Evolutionary conservation across 2,797 vertebrate species (phyloP).

Genomic region (Lerista edwardsae): DNA sequence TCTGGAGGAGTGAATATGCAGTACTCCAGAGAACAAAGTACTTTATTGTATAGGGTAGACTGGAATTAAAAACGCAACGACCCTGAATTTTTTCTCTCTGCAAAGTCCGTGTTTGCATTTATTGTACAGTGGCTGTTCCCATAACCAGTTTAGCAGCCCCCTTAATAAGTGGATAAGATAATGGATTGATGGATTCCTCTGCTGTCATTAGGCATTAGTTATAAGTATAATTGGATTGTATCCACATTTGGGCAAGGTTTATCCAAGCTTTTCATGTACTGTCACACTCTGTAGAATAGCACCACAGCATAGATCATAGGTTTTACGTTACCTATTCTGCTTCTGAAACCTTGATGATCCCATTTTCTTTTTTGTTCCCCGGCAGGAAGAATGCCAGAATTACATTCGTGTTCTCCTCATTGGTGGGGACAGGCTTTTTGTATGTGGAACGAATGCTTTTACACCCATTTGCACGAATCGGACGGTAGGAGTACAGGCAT

Average conservation of each 20-base stretch:
- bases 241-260: background rate
- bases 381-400: slow-evolving; percentile 97
- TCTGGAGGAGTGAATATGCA: background rate
- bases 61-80: background rate
- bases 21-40: background rate
- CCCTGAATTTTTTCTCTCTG: background rate
- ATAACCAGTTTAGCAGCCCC: slow-evolving; percentile 1
- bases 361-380: slow-evolving; percentile 30
- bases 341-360: background rate
- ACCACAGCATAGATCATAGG: background rate
- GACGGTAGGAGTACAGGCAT: slow-evolving; percentile 80
- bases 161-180: slow-evolving; percentile 19
- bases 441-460: slow-evolving; percentile 96
- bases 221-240: background rate
- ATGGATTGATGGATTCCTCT: background rate
- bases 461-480: slow-evolving; percentile 97
- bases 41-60: background rate
- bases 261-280: background rate
- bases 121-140: background rate
- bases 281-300: background rate
- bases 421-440: slow-evolving; percentile 91
- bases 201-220: background rate
- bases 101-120: no score
- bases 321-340: accelerated
- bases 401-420: slow-evolving; percentile 96